Percentiles rank a stretch among this genome's conserved stretches.
These are phyloP conservation scores for Oncorhynchus gorbuscha DNA, from an alignment of 2,113 vertebrate genomes.

Conservation along the genomic window DNA sequence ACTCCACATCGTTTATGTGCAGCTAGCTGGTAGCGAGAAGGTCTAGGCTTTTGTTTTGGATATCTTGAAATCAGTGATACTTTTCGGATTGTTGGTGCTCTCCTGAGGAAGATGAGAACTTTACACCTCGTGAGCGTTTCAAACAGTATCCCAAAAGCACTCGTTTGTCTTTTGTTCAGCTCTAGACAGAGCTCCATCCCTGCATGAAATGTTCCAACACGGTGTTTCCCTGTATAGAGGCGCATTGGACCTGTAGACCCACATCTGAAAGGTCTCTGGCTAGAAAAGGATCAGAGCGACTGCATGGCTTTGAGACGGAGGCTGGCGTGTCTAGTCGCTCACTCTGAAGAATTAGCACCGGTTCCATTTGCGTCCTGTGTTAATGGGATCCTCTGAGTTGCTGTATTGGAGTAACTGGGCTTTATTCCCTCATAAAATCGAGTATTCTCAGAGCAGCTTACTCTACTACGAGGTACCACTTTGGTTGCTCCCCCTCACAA, in stretches of 20 bases:
- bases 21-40: not conserved
- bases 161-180: not conserved
- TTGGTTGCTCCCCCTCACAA: not conserved
- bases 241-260: conserved; percentile 18
- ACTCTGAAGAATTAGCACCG: conserved; percentile 30
- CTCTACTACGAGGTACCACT: conserved; percentile 2
- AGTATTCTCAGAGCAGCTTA: conserved; percentile 22
- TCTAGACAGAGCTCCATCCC: not conserved
- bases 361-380: conserved; percentile 29
- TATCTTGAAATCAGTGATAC: too few relatives aligned
- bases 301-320: conserved; percentile 28
- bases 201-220: conserved; percentile 29
- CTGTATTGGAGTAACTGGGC: conserved; percentile 29
- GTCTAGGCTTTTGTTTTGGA: not conserved
- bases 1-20: not conserved
- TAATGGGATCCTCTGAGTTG: conserved; percentile 32
- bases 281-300: not conserved
- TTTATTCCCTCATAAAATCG: conserved; percentile 37
- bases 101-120: not conserved
- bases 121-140: not conserved
- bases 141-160: not conserved
- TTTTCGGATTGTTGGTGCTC: not conserved
- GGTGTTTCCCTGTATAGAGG: conserved; percentile 9
- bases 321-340: conserved; percentile 32
- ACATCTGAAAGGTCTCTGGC: not conserved